Base-by-base conservation (phyloP, 2,797 vertebrate genomes). In the Carduelis carduelis region DNA sequence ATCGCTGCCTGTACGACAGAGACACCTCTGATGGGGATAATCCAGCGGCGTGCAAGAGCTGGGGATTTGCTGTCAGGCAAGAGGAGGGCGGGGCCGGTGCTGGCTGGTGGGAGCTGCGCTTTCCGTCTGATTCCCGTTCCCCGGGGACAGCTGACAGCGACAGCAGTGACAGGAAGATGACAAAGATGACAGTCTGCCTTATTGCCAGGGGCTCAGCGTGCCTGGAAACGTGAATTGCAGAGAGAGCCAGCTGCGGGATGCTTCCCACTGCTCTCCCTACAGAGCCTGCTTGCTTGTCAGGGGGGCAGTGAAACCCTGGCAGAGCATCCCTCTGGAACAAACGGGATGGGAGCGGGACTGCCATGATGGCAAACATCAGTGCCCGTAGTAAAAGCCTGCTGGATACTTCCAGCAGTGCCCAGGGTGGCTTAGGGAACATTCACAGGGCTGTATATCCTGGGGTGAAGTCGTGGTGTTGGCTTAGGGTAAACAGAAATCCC, bases 1-100 rank as follows among this genome's bases (percentile, higher is more conserved):
- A 50, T 79, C n/a, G 1, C 24, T 50, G 63, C 81, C 55, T 32
- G 64, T 69, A 39, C 10, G 15, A 43, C 5, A 10, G 91, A n/a
- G 55, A 30, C 1, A 0, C 26, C 52, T 81, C 34, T 44, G 57
- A 11, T 37, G 4, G 1, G 61, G 65, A 17, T 55, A 22, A 52
- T 65, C 37, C 69, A 39, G 15, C n/a, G 8, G 3, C 3, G 9
- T 12, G 60, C 84, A 56, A 17, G 76, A 70, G 52, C 59, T 55
- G 70, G n/a, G 82, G 34, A 35, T 78, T 63, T 71, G 79, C 79
- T 87, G 77, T 90, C 92, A 69, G 93, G 32, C 39, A 5, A 89
- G 50, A 93, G 80, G 44, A 89, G 35, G 34, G 44, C 3, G 11
- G 13, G 56, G 41, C 41, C 4, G 11, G 13, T 59, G 63, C 18